These are phyloP conservation scores for Callitettix versicolor DNA, from an alignment of 1,140 invertebrate species.

Conservation along the genomic window DNA sequence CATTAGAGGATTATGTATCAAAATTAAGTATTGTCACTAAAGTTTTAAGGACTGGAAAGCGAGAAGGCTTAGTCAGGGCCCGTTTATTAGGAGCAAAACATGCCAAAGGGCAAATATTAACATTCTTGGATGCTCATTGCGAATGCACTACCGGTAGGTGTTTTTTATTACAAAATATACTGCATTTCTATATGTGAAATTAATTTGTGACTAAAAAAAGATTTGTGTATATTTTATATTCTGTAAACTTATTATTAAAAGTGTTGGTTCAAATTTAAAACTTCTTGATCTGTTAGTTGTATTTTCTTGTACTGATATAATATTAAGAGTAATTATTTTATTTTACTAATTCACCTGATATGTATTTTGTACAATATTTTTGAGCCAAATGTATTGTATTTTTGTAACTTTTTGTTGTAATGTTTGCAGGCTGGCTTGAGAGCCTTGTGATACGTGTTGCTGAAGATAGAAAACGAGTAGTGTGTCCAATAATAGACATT, in stretches of 20 bases:
- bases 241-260: no score
- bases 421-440: conserved; percentile 76
- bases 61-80: conserved; percentile 78
- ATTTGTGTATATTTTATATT: no score
- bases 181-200: neutral
- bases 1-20: conserved; percentile 66
- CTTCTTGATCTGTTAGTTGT: conserved; percentile 1
- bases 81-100: conserved; percentile 69
- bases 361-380: no score
- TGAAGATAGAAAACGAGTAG: conserved; percentile 57
- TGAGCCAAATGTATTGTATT: no score
- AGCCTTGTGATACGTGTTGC: conserved; percentile 68
- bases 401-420: no score
- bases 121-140: conserved; percentile 89
- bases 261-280: no score
- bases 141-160: conserved; percentile 66
- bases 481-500: conserved; percentile 94
- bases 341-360: no score
- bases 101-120: conserved; percentile 69
- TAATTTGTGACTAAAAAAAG: neutral
- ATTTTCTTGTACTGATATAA: no score
- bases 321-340: no score
- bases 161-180: conserved; percentile 1
- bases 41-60: conserved; percentile 54
- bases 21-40: conserved; percentile 51